These are phyloP conservation scores for Puntigrus tetrazona DNA, from an alignment of 2,113 vertebrate genomes.

Conservation along the genomic window DNA sequence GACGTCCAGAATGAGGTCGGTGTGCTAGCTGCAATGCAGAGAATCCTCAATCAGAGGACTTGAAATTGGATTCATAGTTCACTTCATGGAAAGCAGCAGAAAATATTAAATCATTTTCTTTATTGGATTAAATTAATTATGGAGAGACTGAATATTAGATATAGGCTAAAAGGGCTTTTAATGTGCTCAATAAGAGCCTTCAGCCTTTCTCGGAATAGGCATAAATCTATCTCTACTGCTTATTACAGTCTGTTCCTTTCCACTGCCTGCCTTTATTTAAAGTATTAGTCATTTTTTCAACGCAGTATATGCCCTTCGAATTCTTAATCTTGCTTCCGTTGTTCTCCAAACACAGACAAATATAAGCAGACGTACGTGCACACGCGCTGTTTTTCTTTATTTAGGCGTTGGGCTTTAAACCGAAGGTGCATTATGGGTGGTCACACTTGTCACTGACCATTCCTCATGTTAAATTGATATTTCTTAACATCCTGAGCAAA, in stretches of 20 bases:
- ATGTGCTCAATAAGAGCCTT: conserved; percentile 67
- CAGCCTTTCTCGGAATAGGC: conserved; percentile 64
- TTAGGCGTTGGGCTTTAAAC: conserved; percentile 26
- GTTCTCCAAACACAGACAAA: conserved; percentile 7
- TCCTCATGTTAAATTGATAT: conserved; percentile 14
- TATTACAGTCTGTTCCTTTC: conserved; percentile 47
- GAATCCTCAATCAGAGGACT: conserved; percentile 62
- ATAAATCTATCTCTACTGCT: conserved; percentile 59
- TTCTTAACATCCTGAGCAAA: conserved; percentile 25
- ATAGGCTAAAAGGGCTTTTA: conserved; percentile 64
- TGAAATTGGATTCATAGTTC: conserved; percentile 70
- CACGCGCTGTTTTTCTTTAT: conserved; percentile 16
- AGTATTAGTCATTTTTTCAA: conserved; percentile 37
- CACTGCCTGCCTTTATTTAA: conserved; percentile 52
- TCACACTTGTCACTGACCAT: conserved; percentile 48
- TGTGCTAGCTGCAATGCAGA: conserved; percentile 62
- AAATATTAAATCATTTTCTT: conserved; percentile 59
- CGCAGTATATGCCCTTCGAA: conserved; percentile 36
- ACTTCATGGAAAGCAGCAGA: conserved; percentile 65
- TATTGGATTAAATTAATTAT: conserved; percentile 71
- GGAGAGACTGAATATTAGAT: conserved; percentile 63
- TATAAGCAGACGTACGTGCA: conserved; percentile 12
- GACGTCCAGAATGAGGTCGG: conserved; percentile 66
- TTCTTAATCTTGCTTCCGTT: conserved; percentile 42
- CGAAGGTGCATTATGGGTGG: conserved; percentile 26